Base-by-base conservation (phyloP, 2,113 vertebrate genomes). In the Rhinolophus sinicus region DNA sequence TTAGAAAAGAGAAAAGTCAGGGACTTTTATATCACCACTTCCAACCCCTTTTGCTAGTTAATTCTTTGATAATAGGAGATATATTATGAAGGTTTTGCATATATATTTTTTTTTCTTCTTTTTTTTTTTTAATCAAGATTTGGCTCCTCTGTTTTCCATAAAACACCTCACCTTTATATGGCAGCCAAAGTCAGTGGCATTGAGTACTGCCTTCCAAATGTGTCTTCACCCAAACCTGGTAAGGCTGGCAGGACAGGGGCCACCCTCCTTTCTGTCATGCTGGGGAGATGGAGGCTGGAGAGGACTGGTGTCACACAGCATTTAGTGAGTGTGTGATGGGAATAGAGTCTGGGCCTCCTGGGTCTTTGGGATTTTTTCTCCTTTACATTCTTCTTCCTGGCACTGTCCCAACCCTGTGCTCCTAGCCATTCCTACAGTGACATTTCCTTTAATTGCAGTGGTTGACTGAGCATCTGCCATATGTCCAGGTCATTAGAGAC, bases 1-100 rank as follows among this genome's bases (percentile, higher is more conserved):
- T 90, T 87, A 83, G 54, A 77, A 92, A 91, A 85, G 44, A 58
- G 70, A 40, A 95, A 84, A 78, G 16, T 50, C 35, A 30, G 18
- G 19, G 40, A 44, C 14, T 83, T 86, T 60, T 40, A 52, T 70
- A 33, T 50, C 62, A 40, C 30, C 60, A 77, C 44, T 88, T 75
- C 14, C 18, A 90, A 26, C 24, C 21, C 47, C 9, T 94, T 90
- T 96, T 83, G 60, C 28, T 88, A 84, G 67, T 18, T 47, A 76
- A 86, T 92, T 87, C 33, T 94, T 85, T 56, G 16, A 72, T 89
- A 73, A 78, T 70, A 76, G 33, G 56, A 52, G 35, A 15, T 40
- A 19, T 40, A 33, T 76, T 76, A 60, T 83, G n/a, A 95, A 78
- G 67, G 60, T 22, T 81, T 38, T 16, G 21, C 12, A 12, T 92